Evolutionary conservation across 2,113 vertebrate genomes (phyloP), one percentile per base, ranked within the genome.

Genomic region (Anthoscopus minutus): DNA sequence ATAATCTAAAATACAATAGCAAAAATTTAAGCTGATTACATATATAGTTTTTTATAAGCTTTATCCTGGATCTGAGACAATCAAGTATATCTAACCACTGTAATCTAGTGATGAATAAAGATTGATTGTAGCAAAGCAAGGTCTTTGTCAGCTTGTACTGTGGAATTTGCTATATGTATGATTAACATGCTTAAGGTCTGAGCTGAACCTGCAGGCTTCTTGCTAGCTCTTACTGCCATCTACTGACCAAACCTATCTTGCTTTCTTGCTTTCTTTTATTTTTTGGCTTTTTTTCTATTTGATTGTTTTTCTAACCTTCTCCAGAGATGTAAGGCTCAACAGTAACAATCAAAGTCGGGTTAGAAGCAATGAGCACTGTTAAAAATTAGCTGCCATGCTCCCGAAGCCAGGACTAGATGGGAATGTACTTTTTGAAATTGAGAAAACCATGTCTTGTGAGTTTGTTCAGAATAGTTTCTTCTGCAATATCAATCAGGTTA

Each of bases 71-170:
- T 74, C 95, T 94, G 69, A 97, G 89, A 86, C 58, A 98, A 96
- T 97, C 96, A 97, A 96, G 79, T 93, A 84, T 84, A 97, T 92
- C 88, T 97, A 97, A 96, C 81, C 74, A 96, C 94, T 95, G 95
- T 97, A 98, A 97, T 97, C 87, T 97, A 93, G 64, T 54, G 82
- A 86, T 92, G 96, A 97, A 98, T 97, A 97, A 98, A 97, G 96
- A 96, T 91, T 97, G 97, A 98, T 97, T 97, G 90, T 97, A 81
- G 83, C 74, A 98, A 98, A 97, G 91, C 88, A 97, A 97, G 92
- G 88, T 97, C 95, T 97, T 96, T 97, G 96, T 98, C 97, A 97
- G 89, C 65, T 98, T 90, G 87, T 92, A 82, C 81, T 95, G 67
- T 81, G 81, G 74, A 95, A 95, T 95, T 97, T 93, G 93, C 94